Evolutionary conservation across 2,113 vertebrate genomes (phyloP).

Genomic region (Lipotes vexillifer): DNA sequence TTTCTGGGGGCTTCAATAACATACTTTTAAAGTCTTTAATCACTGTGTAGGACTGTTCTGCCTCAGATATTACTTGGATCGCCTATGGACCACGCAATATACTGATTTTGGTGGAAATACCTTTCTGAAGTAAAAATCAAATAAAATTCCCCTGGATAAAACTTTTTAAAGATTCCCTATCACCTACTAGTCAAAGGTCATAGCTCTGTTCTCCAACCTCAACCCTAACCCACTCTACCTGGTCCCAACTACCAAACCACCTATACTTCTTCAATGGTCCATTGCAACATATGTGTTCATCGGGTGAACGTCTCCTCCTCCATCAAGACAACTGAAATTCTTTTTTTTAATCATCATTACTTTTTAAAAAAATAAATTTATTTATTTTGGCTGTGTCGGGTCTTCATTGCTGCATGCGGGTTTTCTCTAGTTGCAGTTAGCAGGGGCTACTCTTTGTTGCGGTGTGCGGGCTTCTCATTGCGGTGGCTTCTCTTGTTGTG

Average conservation of each 20-base stretch:
- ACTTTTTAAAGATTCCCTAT: not conserved
- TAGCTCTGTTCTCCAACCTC: not conserved
- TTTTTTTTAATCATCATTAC: not conserved
- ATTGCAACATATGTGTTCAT: not conserved
- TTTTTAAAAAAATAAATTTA: too few relatives aligned
- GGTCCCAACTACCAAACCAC: not conserved
- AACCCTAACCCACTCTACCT: not conserved
- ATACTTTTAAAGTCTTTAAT: not conserved
- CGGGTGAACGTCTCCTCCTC: not conserved
- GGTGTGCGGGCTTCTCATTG: too few relatives aligned
- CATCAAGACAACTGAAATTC: not conserved
- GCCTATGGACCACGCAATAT: not conserved
- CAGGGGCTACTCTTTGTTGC: too few relatives aligned
- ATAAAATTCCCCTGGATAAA: not conserved
- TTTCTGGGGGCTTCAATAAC: not conserved
- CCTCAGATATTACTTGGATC: not conserved
- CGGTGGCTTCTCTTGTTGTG: too few relatives aligned
- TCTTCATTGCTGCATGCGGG: too few relatives aligned
- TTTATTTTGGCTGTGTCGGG: too few relatives aligned
- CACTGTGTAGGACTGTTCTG: not conserved
- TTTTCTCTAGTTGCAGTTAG: too few relatives aligned
- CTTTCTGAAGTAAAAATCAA: constrained; percentile 9
- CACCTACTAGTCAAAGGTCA: not conserved
- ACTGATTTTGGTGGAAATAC: not conserved
- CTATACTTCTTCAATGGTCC: not conserved